Percentiles rank a stretch among this genome's conserved stretches.
These are phyloP conservation scores for Muschampia plurimacula DNA, from an alignment of 2,888 invertebrate species.

Conservation along the genomic window DNA sequence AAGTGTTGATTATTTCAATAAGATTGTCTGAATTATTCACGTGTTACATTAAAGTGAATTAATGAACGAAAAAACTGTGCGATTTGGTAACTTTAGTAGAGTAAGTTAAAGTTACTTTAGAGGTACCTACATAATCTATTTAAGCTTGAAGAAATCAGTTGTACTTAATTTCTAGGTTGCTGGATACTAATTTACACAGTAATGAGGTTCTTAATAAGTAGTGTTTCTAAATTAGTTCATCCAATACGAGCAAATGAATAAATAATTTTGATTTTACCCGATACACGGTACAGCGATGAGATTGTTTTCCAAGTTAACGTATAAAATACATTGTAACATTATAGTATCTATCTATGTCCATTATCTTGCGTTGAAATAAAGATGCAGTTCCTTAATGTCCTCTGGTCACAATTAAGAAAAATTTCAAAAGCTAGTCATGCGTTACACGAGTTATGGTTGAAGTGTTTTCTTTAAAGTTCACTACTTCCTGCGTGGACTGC, in stretches of 20 bases:
- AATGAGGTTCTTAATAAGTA: constrained; percentile 25
- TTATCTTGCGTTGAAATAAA: background rate
- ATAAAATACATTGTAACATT: background rate
- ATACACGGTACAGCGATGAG: constrained; percentile 8
- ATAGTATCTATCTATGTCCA: background rate
- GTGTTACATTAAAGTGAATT: background rate
- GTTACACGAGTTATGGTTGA: constrained; percentile 64
- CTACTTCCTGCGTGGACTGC: constrained; percentile 55
- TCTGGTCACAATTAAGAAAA: constrained; percentile 60
- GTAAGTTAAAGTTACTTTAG: constrained; percentile 2
- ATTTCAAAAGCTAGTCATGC: constrained; percentile 60
- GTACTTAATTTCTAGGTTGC: constrained; percentile 27
- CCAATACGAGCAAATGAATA: constrained; percentile 18
- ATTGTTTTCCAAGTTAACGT: background rate
- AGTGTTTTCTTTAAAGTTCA: constrained; percentile 68
- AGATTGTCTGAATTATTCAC: background rate
- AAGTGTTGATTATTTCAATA: background rate
- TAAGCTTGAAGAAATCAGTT: constrained; percentile 16
- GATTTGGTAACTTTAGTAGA: background rate
- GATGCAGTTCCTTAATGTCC: background rate
- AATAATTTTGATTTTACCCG: constrained; percentile 12
- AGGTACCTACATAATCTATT: background rate
- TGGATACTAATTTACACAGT: constrained; percentile 21
- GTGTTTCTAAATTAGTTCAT: constrained; percentile 21
- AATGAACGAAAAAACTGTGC: background rate